Percentiles rank a stretch among this genome's conserved stretches.
phyloP scores from a whole-genome alignment of 2,888 invertebrate genomes.

The Brenthis ino region DNA sequence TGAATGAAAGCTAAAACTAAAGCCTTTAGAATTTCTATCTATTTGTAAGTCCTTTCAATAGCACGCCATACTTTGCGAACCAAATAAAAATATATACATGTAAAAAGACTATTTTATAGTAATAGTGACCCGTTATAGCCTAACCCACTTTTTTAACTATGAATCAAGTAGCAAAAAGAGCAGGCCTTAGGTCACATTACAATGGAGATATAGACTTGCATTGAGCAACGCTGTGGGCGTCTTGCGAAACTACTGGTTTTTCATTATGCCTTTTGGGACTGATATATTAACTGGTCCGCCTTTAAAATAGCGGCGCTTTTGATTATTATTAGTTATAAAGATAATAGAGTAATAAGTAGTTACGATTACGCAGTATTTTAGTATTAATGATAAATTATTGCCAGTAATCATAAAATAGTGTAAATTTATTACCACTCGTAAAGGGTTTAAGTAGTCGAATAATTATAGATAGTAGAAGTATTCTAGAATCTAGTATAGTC shows the following conservation, averaged over 20 bases:
- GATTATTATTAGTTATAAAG: slow-evolving; percentile 28
- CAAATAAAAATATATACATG: too few relatives aligned
- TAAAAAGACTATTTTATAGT: not conserved
- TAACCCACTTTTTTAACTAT: slow-evolving; percentile 10
- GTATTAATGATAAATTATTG: slow-evolving; percentile 4
- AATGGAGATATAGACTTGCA: slow-evolving; percentile 30
- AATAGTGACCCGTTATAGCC: slow-evolving; percentile 6
- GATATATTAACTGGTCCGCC: slow-evolving; percentile 28
- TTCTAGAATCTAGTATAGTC: too few relatives aligned
- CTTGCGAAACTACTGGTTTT: slow-evolving; percentile 41
- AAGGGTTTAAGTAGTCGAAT: not conserved
- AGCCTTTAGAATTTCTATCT: too few relatives aligned
- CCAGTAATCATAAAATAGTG: not conserved
- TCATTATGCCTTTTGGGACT: slow-evolving; percentile 30
- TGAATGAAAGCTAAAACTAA: too few relatives aligned
- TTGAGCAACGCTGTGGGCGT: slow-evolving; percentile 37
- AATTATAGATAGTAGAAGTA: not conserved
- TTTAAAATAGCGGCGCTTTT: slow-evolving; percentile 30
- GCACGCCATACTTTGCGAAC: too few relatives aligned
- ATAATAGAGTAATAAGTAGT: slow-evolving; percentile 31
- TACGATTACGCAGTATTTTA: slow-evolving; percentile 22
- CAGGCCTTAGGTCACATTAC: slow-evolving; percentile 22
- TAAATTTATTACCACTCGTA: not conserved
- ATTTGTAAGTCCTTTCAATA: too few relatives aligned
- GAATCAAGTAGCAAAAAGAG: slow-evolving; percentile 25